A percentile compares a stretch with the other conserved stretches of the same genome.
Conservation (phyloP, 2,888 invertebrate genomes). For the Trilocha varians region DNA sequence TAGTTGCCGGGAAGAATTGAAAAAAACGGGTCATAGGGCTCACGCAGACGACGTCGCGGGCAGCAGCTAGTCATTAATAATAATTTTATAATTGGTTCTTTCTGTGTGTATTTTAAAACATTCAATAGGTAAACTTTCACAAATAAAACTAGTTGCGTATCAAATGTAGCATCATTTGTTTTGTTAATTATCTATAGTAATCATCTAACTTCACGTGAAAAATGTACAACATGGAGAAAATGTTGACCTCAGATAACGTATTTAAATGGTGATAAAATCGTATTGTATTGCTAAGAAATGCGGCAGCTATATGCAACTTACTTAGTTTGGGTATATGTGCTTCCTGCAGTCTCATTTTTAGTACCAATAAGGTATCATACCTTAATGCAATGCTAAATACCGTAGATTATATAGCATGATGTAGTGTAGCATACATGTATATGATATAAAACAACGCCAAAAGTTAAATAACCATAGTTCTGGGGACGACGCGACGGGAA, state of each 20-base stretch:
- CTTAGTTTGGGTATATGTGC: neutral
- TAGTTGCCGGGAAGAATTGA: too few species aligned
- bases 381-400: slow-evolving; percentile 3
- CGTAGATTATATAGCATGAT: neutral
- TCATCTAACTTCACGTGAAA: neutral
- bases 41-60: too few species aligned
- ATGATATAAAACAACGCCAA: too few species aligned
- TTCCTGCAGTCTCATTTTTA: slow-evolving; percentile 2
- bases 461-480: too few species aligned
- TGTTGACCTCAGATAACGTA: neutral
- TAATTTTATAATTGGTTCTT: too few species aligned
- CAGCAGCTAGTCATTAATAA: too few species aligned
- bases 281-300: neutral
- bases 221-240: neutral
- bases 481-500: too few species aligned
- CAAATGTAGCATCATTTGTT: too few species aligned
- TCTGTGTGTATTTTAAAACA: too few species aligned
- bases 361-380: slow-evolving; percentile 2
- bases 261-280: neutral
- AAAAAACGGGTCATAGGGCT: too few species aligned
- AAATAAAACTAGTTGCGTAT: too few species aligned
- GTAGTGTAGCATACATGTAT: neutral
- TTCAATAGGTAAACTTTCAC: too few species aligned
- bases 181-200: neutral
- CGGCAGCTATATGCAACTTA: slow-evolving; percentile 1